phyloP scores from a whole-genome alignment of 2,113 vertebrate genomes.

The Elephas maximus region DNA sequence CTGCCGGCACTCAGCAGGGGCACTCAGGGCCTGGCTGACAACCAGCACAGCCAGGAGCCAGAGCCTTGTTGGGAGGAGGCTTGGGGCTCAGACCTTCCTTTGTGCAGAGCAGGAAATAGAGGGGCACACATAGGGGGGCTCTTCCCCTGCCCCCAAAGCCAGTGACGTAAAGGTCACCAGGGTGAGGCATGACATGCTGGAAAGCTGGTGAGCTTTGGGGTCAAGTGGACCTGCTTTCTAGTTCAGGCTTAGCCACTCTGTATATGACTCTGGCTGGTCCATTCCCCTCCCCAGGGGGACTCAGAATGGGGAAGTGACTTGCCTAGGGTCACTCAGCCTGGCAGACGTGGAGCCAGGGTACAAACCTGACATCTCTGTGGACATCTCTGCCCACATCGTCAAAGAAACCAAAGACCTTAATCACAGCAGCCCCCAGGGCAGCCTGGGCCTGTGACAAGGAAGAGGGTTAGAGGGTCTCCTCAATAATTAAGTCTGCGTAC shows the following conservation, averaged over 20 bases:
- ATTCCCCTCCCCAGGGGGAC: not conserved
- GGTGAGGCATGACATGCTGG: no score
- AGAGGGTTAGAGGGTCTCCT: not conserved
- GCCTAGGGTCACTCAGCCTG: not conserved
- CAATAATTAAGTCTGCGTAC: not conserved
- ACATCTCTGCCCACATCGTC: not conserved
- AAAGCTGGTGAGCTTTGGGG: not conserved
- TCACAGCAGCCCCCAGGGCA: not conserved
- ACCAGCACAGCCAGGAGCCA: not conserved
- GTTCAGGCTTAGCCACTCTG: not conserved
- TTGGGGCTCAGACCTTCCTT: not conserved
- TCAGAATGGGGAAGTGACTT: constrained; percentile 20
- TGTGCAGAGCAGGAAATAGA: not conserved
- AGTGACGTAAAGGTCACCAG: not conserved
- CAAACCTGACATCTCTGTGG: not conserved
- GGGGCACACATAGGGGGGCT: not conserved
- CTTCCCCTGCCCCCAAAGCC: not conserved
- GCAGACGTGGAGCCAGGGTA: not conserved
- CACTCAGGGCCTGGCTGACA: not conserved
- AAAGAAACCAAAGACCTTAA: not conserved
- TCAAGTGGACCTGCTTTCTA: not conserved
- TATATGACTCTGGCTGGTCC: not conserved
- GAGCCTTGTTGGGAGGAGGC: not conserved
- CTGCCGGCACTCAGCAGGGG: constrained; percentile 50
- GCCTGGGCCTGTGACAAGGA: not conserved